Evolutionary conservation across 64 coral and sea anemone genomes (phyloP), one percentile per base, ranked within the genome.

Genomic region (Stylophora pistillata): DNA sequence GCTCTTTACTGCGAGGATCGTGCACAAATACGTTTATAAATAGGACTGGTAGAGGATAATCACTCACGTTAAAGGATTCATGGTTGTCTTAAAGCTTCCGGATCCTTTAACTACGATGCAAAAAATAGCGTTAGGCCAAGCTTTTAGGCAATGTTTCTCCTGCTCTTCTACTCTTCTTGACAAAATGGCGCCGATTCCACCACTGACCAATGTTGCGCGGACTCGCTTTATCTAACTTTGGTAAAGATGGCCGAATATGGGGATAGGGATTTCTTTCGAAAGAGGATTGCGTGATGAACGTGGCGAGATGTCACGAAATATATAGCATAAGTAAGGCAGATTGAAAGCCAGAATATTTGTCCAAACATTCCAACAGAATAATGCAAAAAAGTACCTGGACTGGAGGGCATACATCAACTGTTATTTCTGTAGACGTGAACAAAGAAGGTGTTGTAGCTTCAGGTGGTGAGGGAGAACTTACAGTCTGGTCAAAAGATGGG

Each of bases 31-130:
- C n/a, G n/a, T n/a, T n/a, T n/a, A n/a, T n/a, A 34, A 76, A 13
- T 2, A 72, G 30, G 2, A 87, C 25, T 56, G 58, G 15, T 33
- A 82, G 58, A 47, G 9, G 21, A 55, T 60, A 27, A 73, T 78
- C 89, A 99, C 97, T 84, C 85, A 95, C 97, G 97, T 99, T 91
- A 99, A 88, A 59, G 97, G 97, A 85, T 99, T 99, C 97, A 99
- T 99, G 54, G 71, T 85, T 52, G 13, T 72, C 4, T 14, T n/a
- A 37, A 17, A 47, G 17, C 37, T 11, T 15, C 25, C 0, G 10
- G 5, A 21, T 53, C 7, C 34, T 68, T 68, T 11, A 76, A 21
- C 13, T 55, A 16, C 12, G 26, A 32, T 27, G 12, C 65, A 25
- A 37, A 10, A 28, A 81, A 7, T 31, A 30, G 13, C 9, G 66